Percentiles rank a stretch among this genome's conserved stretches.
Conservation (phyloP, 2,113 vertebrate genomes). For the Antigone vipio region DNA sequence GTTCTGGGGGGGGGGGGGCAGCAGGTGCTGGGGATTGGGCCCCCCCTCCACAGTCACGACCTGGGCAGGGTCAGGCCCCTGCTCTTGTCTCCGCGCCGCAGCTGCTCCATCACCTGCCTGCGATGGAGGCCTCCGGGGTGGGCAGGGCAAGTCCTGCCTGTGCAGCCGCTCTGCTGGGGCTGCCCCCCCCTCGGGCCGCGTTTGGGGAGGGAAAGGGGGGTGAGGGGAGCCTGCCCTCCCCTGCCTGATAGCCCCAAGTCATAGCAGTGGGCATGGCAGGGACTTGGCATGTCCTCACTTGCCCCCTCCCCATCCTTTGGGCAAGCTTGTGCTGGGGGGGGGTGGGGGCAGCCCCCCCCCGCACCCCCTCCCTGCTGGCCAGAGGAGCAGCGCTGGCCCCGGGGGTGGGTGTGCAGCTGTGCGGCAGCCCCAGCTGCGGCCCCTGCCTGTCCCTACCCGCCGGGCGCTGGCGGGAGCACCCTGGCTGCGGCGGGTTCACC, state of each 20-base stretch:
- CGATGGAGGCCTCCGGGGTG: not conserved
- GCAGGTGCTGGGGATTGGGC: not conserved
- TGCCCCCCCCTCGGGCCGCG: not conserved
- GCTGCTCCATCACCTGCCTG: constrained; percentile 39
- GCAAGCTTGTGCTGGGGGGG: too few relatives aligned
- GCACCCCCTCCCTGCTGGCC: not conserved
- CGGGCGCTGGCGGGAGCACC: not conserved
- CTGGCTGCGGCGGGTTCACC: not conserved
- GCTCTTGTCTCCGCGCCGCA: not conserved
- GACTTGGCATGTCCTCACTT: not conserved
- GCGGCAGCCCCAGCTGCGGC: not conserved
- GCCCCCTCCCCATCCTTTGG: not conserved
- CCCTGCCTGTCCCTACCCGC: not conserved
- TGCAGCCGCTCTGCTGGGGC: not conserved
- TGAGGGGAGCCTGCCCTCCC: not conserved
- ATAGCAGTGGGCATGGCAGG: not conserved
- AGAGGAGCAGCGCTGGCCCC: not conserved
- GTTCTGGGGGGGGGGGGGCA: not conserved
- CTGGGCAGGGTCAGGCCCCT: not conserved
- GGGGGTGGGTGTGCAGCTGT: not conserved
- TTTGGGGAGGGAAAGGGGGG: not conserved
- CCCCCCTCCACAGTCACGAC: not conserved
- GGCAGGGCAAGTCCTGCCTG: not conserved
- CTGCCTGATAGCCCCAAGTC: not conserved
- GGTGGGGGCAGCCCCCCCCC: too few relatives aligned